Evolutionary conservation across 2,888 invertebrate species (phyloP), one percentile per base, ranked within the genome.

Genomic region (Eudasyphora cyanicolor): DNA sequence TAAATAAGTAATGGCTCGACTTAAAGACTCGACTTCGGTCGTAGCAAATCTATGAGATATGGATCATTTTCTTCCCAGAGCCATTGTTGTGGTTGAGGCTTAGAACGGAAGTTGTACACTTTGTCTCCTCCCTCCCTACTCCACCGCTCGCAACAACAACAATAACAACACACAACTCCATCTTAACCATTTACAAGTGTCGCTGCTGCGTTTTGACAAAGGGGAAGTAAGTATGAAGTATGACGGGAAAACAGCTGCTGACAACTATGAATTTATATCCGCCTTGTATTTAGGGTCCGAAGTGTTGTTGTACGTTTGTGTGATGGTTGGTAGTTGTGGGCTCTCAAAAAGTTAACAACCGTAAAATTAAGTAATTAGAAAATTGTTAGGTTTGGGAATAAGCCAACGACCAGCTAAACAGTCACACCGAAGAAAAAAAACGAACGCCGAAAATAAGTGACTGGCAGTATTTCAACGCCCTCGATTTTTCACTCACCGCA

Each of bases 291-390:
- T 67, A 49, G 14, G 10, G 32, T n/a, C 10, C 60, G 24, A 14
- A 29, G 7, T 35, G 35, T 19, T 17, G 27, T 62, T 14, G 57
- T 71, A 69, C 64, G 62, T 67, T 64, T 24, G 79, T n/a, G n/a
- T n/a, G n/a, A n/a, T n/a, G n/a, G n/a, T n/a, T n/a, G n/a, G n/a
- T n/a, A n/a, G n/a, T n/a, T n/a, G n/a, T n/a, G n/a, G n/a, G n/a
- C n/a, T n/a, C n/a, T n/a, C n/a, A n/a, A n/a, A n/a, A 80, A 82
- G 76, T 86, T 86, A 85, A 86, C 86, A 86, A 86, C 83, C 86
- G 82, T 86, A 86, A 86, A 86, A 86, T 86, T 85, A 85, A 85
- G 81, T 86, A 84, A 86, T 86, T 86, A 86, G 85, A 84, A 86
- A 86, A 85, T 85, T 84, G 82, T 77, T 86, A 85, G 79, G 67